Base-by-base conservation (phyloP, 2,113 vertebrate species). In the Formicarius rufipectus region DNA sequence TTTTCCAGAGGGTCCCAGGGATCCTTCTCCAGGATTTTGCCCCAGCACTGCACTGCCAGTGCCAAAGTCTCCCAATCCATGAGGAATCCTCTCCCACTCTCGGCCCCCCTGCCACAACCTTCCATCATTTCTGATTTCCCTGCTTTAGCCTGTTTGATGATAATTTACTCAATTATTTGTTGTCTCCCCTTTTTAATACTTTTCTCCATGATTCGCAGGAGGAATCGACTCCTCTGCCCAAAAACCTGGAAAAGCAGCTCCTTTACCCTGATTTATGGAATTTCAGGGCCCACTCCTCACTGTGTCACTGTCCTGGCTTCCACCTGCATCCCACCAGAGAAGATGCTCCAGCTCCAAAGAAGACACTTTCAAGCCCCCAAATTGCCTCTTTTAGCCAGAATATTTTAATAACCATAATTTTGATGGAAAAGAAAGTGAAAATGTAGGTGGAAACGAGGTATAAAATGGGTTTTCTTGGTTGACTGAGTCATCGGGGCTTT, bases 231-330 rank as follows among this genome's bases (percentile, higher is more conserved):
- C 35, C 56, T 64, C 27, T 42, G 28, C 78, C 58, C 39, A 3
- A 35, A 53, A 49, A 3, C 22, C 35, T 8, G 49, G 19, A 23
- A 10, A 17, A 77, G 44, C 55, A 4, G 35, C 49, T 31, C 25
- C 4, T 0, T n/a, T 21, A 6, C 28, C n/a, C 52, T 0, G 5
- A 22, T 19, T 12, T 33, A 1, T 0, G 16, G 52, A 11, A 13
- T 33, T 71, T 9, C 39, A 31, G 58, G 28, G 12, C 31, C 62
- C 0, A 0, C 4, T 58, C 35, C 42, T 76, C 18, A 0, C 21
- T 0, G 0, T 17, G 15, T 28, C 18, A 2, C 14, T 8, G 20
- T 28, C 69, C 47, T 21, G 1, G 9, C 40, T 7, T 1, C 3
- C 16, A 3, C 37, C 79, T 63, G 42, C 31, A 1, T 50, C 85